Evolutionary conservation across 2,797 vertebrate species (phyloP).

Genomic region (Cynopterus sphinx): DNA sequence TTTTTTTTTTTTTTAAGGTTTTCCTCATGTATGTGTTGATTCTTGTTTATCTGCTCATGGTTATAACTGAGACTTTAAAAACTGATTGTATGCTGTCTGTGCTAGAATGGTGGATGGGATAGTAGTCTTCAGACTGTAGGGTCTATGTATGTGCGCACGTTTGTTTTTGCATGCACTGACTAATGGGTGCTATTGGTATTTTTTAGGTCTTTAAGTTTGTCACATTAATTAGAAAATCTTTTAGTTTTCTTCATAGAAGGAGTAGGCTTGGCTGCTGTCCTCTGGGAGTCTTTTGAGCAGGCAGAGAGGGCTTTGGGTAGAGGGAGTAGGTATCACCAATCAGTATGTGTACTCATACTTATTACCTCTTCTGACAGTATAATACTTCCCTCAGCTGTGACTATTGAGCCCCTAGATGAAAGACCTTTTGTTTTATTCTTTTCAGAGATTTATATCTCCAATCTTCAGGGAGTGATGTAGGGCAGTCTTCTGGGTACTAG

Average conservation of each 20-base stretch:
- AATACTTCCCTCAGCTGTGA: neutral
- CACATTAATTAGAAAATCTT: neutral
- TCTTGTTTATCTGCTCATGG: neutral
- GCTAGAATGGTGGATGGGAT: neutral
- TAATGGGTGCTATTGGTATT: neutral
- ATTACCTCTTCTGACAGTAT: neutral
- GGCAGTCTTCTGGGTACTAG: neutral
- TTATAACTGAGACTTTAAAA: neutral
- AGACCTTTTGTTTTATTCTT: neutral
- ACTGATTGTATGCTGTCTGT: neutral
- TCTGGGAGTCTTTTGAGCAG: neutral
- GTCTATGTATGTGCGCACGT: neutral
- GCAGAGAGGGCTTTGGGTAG: neutral
- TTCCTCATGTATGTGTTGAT: neutral
- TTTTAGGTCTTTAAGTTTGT: neutral
- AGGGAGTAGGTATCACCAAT: neutral
- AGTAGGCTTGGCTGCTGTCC: neutral
- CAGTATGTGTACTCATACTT: neutral
- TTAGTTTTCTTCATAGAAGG: neutral
- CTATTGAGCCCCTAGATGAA: neutral
- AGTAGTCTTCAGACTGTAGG: neutral
- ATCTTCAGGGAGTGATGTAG: neutral
- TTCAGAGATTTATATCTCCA: neutral
- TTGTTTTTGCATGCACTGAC: neutral
- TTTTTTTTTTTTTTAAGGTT: neutral